These are phyloP conservation scores for Clarias gariepinus DNA, from an alignment of 2,113 vertebrate species.

Conservation along the genomic window DNA sequence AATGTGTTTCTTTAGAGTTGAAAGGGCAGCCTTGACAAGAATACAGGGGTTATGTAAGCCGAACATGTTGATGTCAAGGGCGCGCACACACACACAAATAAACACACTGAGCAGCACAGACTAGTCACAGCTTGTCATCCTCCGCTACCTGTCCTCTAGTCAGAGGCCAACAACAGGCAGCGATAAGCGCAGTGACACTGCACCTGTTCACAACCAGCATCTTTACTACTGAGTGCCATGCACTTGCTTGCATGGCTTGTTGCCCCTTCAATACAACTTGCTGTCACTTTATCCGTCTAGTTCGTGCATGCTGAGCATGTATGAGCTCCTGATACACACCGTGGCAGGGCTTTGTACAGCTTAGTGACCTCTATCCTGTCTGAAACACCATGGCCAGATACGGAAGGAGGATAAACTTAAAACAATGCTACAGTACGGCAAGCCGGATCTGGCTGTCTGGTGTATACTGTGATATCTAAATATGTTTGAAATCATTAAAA, in stretches of 20 bases:
- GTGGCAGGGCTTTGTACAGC: constrained; percentile 4
- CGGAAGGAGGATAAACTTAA: background rate
- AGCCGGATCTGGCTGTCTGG: background rate
- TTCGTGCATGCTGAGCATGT: constrained; percentile 13
- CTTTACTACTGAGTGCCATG: constrained; percentile 46
- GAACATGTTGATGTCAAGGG: constrained; percentile 67
- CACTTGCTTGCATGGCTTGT: constrained; percentile 24
- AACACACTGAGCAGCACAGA: constrained; percentile 35
- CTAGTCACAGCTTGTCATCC: constrained; percentile 52
- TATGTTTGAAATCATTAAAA: background rate
- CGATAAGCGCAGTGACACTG: constrained; percentile 37
- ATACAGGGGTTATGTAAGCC: constrained; percentile 37
- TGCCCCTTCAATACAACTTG: constrained; percentile 26
- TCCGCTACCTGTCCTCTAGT: constrained; percentile 41
- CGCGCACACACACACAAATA: constrained; percentile 15
- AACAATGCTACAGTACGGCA: background rate
- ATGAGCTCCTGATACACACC: background rate
- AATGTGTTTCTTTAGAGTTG: constrained; percentile 80
- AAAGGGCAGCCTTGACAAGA: constrained; percentile 63
- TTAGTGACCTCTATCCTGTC: constrained; percentile 10
- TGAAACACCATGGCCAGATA: background rate
- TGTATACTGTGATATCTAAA: background rate
- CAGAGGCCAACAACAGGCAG: constrained; percentile 43
- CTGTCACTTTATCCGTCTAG: constrained; percentile 28
- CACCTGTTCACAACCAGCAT: constrained; percentile 51